A percentile compares a stretch with the other conserved stretches of the same genome.
Evolutionary conservation across 2,797 vertebrate genomes (phyloP).

Genomic region (Diplodus puntazzo): DNA sequence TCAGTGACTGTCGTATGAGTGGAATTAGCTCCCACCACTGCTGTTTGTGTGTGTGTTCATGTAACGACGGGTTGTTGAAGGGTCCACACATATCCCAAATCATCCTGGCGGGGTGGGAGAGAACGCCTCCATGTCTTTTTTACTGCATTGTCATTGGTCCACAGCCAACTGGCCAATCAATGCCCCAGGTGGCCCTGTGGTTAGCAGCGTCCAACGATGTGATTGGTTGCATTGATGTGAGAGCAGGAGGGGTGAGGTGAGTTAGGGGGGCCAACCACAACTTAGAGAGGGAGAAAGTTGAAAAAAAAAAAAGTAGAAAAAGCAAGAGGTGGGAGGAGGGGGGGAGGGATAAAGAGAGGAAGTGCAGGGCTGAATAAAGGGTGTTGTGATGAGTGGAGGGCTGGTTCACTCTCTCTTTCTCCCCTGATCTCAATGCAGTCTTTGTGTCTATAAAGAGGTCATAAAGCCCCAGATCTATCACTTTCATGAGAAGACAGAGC

Average conservation of each 20-base stretch:
- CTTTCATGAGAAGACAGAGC: conserved; percentile 77
- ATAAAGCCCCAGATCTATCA: conserved; percentile 82
- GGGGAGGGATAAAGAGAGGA: conserved; percentile 33
- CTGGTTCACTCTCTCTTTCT: conserved; percentile 64
- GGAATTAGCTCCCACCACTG: conserved; percentile 74
- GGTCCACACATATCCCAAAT: conserved; percentile 65
- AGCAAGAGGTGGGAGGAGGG: conserved; percentile 13
- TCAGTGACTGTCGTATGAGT: conserved; percentile 81
- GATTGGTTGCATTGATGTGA: conserved; percentile 57
- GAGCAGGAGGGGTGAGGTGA: background rate
- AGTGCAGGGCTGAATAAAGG: conserved; percentile 60
- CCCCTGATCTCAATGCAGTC: conserved; percentile 76
- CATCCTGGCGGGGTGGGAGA: conserved; percentile 47
- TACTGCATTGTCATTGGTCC: conserved; percentile 43
- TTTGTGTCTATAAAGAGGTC: conserved; percentile 81
- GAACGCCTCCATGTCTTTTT: conserved; percentile 42
- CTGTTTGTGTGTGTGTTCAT: conserved; percentile 22
- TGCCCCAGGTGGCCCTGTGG: conserved; percentile 54
- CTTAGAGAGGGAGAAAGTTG: conserved; percentile 34
- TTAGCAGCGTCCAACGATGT: conserved; percentile 25
- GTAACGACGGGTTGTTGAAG: conserved; percentile 60
- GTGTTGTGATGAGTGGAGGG: conserved; percentile 69
- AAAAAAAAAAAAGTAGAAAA: background rate
- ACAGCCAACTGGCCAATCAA: conserved; percentile 56
- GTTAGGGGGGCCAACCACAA: background rate